phyloP scores from a whole-genome alignment of 2,888 invertebrate species.

The Dyspetes luteomarginatus region DNA sequence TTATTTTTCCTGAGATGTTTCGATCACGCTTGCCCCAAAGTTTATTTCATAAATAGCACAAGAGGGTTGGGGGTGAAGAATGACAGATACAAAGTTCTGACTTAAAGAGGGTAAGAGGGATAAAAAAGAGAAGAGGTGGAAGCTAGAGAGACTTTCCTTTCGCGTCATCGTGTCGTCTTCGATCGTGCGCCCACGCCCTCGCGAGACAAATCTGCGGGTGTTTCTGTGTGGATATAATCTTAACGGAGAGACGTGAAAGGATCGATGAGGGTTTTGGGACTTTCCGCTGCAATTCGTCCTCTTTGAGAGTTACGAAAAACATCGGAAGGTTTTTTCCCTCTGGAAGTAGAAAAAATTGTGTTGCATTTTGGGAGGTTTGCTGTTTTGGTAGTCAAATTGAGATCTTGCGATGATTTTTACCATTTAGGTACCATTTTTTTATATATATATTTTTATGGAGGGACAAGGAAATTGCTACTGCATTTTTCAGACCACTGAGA shows the following conservation, averaged over 20 bases:
- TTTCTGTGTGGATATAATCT: neutral
- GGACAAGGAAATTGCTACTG: no score
- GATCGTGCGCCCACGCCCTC: conserved; percentile 32
- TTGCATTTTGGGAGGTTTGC: neutral
- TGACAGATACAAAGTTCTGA: conserved; percentile 50
- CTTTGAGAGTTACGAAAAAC: neutral
- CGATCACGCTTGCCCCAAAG: conserved; percentile 7
- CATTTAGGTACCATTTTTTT: neutral
- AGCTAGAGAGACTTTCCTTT: conserved; percentile 8
- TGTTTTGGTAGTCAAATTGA: neutral
- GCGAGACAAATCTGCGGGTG: conserved; percentile 1
- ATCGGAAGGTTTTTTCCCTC: neutral
- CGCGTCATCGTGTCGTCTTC: conserved; percentile 20
- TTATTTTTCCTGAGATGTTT: conserved; percentile 29
- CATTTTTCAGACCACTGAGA: no score
- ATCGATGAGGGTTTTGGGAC: conserved; percentile 12
- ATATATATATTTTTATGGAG: no score
- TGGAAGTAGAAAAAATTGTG: neutral
- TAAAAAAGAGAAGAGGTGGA: neutral
- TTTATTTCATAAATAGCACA: conserved; percentile 38
- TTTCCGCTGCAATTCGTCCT: conserved; percentile 1
- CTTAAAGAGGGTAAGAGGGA: neutral
- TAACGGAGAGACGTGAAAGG: neutral
- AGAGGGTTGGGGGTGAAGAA: conserved; percentile 7
- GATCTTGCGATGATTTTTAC: neutral